Base-by-base conservation (phyloP, 2,797 vertebrate species). In the Erithacus rubecula region DNA sequence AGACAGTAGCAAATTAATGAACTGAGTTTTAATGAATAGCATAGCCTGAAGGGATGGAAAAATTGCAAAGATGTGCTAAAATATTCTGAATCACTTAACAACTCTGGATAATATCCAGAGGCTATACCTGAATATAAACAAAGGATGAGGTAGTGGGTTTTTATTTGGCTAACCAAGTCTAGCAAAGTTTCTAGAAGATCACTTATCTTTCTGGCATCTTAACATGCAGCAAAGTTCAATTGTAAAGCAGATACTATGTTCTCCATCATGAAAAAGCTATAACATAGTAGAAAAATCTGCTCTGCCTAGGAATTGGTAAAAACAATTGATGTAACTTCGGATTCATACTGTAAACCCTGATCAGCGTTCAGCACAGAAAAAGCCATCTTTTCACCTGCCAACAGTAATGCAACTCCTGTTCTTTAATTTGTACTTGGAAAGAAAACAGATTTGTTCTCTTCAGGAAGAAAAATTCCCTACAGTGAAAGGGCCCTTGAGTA, bases 1-100 rank as follows among this genome's bases (percentile, higher is more conserved):
- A 23, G 72, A 88, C 41, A 88, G 58, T 55, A 62, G 68, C 52
- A 92, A 95, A 88, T 87, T 95, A 96, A 95, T 94, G 72, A 94
- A 95, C 75, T 71, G 60, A 0, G 30, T 80, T 93, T 92, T 95
- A 92, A 96, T 93, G 82, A 94, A 75, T 68, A 36, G 15, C 55
- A 44, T 79, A 83, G 90, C 71, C 84, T 93, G 79, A 87, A 87
- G 79, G 87, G 62, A 88, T 9, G 11, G 39, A 60, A 92, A 94
- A 92, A 71, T 67, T 65, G 72, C 89, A 82, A 86, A 91, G 53
- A 55, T 3, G 2, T 44, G 82, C 87, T 95, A 89, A 95, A 93
- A 93, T 77, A 71, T 89, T 85, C 62, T 47, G 43, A 83, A 76
- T 68, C 5, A 2, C 37, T 77, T 71, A 75, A 78, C 53, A 89